Evolutionary conservation across 2,113 vertebrate genomes (phyloP), one percentile per base, ranked within the genome.

Genomic region (Ceratotherium simum): DNA sequence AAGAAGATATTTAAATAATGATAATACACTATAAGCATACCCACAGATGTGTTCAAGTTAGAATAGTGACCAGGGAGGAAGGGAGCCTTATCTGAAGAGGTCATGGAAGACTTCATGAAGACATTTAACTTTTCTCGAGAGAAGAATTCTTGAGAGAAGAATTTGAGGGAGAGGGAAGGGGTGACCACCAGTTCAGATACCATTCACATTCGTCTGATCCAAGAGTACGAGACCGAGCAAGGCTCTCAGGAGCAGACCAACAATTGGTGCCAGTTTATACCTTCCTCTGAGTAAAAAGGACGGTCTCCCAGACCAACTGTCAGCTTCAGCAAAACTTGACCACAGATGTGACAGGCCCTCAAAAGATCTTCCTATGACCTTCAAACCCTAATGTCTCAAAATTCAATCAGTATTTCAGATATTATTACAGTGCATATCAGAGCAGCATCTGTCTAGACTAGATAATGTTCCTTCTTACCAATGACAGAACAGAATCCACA

Each of bases 371-470:
- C 17, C 31, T 82, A 9, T 85, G 65, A 33, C 36, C 36, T 64
- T 97, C 56, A 96, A 76, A 39, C 6, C 17, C 39, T 64, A 46
- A 72, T 69, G 75, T 83, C 23, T 25, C n/a, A 5, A 70, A 92
- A 95, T 96, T 54, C 20, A 95, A 21, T 73, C 54, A 69, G 3
- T 69, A 72, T 86, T 90, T 95, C 51, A 93, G 54, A 51, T 95
- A n/a, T 65, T 90, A 3, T 79, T 86, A 73, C 18, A 82, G 13
- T 90, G 2, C 21, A 56, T 85, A 33, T 72, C 51, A 97, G 17
- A 75, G 33, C 13, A 95, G 2, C 31, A 54, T 89, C 17, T 95
- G 1, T 91, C 20, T 86, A 86, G 21, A 69, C 3, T 16, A 69
- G 27, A 51, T 58, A 88, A 89, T 46, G 29, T 14, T 91, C 11